Conservation (phyloP, 2,113 vertebrate genomes). For the Proterorhinus semilunaris region DNA sequence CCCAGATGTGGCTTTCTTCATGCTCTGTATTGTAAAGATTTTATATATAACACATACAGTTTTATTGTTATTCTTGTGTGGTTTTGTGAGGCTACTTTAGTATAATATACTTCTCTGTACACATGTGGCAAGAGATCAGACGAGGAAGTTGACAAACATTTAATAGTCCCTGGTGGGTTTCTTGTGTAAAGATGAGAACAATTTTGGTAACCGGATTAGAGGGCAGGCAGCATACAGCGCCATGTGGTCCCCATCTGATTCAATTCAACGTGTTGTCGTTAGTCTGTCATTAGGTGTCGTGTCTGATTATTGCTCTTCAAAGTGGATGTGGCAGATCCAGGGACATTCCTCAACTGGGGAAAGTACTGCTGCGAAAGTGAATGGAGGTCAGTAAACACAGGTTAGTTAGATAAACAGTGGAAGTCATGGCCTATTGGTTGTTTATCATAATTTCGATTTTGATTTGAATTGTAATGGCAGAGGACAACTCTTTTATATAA, state of each 20-base stretch:
- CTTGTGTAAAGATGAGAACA: conserved; percentile 8
- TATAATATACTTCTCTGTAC: conserved; percentile 4
- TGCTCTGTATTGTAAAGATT: background rate
- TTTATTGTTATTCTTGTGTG: conserved; percentile 19
- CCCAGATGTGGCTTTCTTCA: background rate
- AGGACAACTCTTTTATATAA: too few species aligned
- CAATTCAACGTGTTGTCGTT: conserved; percentile 42
- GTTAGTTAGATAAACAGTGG: background rate
- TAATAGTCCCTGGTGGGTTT: conserved; percentile 24
- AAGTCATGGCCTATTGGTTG: too few species aligned
- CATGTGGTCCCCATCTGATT: conserved; percentile 37
- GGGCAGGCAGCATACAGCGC: conserved; percentile 24
- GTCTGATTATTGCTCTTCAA: conserved; percentile 39
- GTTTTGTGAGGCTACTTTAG: conserved; percentile 22
- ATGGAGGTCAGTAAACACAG: conserved; percentile 7
- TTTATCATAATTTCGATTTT: too few species aligned
- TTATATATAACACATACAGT: background rate
- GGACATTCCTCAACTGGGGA: conserved; percentile 4
- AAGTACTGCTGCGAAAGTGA: conserved; percentile 16
- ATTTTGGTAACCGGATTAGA: conserved; percentile 33
- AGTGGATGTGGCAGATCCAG: conserved; percentile 42
- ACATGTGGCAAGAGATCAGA: conserved; percentile 22
- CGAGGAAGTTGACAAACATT: conserved; percentile 3
- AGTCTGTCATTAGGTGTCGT: conserved; percentile 54
- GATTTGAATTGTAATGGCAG: too few species aligned